phyloP scores from a whole-genome alignment of 1,140 invertebrate genomes.

The Trichonephila inaurata region DNA sequence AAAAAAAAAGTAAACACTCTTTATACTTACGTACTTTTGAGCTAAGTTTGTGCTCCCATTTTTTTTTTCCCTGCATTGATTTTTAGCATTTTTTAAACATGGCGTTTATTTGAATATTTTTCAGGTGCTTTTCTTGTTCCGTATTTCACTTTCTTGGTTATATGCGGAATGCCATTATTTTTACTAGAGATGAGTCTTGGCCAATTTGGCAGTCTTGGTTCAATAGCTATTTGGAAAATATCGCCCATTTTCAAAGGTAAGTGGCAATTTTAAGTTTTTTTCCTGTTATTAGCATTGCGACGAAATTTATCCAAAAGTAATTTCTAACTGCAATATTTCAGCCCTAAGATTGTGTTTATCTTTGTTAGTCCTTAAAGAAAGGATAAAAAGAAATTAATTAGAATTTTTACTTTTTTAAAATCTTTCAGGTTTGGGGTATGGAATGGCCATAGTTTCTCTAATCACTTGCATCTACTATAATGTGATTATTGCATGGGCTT shows the following conservation, averaged over 20 bases:
- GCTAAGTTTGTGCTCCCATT: too few species aligned
- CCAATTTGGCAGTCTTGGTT: slow-evolving; percentile 95
- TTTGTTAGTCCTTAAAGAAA: too few species aligned
- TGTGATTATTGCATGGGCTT: slow-evolving; percentile 86
- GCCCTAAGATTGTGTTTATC: too few species aligned
- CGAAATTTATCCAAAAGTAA: not conserved
- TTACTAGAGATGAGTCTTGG: slow-evolving; percentile 96
- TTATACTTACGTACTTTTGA: too few species aligned
- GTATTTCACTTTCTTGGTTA: slow-evolving; percentile 93
- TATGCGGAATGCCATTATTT: slow-evolving; percentile 95
- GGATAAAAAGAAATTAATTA: not conserved
- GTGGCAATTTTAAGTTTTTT: slow-evolving; percentile 77
- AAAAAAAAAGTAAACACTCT: too few species aligned
- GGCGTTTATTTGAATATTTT: slow-evolving; percentile 51
- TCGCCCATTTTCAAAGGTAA: slow-evolving; percentile 98
- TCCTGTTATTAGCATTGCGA: not conserved
- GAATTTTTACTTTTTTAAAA: not conserved
- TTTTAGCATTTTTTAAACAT: too few species aligned
- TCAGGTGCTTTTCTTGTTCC: slow-evolving; percentile 95
- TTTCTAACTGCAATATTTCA: not conserved
- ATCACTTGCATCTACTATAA: slow-evolving; percentile 88
- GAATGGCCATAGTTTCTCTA: slow-evolving; percentile 85
- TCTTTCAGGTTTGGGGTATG: slow-evolving; percentile 80
- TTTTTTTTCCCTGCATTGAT: too few species aligned
- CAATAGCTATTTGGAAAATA: slow-evolving; percentile 95